Evolutionary conservation across 1,140 invertebrate species (phyloP), one percentile per base, ranked within the genome.

Genomic region (Lineus longissimus): DNA sequence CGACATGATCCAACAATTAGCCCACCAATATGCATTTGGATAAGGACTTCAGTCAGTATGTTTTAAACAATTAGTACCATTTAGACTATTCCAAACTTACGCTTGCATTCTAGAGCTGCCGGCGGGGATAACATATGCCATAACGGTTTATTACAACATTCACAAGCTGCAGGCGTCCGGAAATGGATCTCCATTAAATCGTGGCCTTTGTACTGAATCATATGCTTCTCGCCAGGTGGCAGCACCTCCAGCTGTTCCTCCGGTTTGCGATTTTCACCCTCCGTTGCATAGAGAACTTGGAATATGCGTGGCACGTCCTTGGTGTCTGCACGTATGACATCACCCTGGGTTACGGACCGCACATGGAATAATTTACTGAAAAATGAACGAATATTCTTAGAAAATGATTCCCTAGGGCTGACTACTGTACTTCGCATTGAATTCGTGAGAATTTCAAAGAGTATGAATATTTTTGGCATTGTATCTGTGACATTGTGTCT

Each of bases 291-390:
- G 17, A 82, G 66, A 51, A 82, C 75, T 86, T 98, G 95, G 85
- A 98, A 98, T 85, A 99, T 98, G 81, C 94, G 90, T 74, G 96
- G 96, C 83, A 98, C 96, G 87, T 98, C 95, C 89, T 95, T 95
- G 81, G 93, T 92, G 86, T 97, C 94, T 60, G 94, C 96, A 80
- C 95, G 88, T 78, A 97, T 96, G 66, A 98, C 95, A 87, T 99
- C 96, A 73, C 95, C 95, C 84, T 98, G 95, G 60, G 95, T 98
- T 57, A 98, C 96, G 64, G 94, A 91, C 71, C 96, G 88, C 63
- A 98, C 96, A 84, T 98, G 96, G 85, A 97, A 98, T 73, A 99
- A 90, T 89, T 98, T 98, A 81, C 94, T 95, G 84, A 7, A 85
- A 85, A 74, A 63, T 63, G 27, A 68, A 57, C 19, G 1, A 33